Evolutionary conservation across 2,113 vertebrate species (phyloP).

Genomic region (Aspidoscelis tigris): DNA sequence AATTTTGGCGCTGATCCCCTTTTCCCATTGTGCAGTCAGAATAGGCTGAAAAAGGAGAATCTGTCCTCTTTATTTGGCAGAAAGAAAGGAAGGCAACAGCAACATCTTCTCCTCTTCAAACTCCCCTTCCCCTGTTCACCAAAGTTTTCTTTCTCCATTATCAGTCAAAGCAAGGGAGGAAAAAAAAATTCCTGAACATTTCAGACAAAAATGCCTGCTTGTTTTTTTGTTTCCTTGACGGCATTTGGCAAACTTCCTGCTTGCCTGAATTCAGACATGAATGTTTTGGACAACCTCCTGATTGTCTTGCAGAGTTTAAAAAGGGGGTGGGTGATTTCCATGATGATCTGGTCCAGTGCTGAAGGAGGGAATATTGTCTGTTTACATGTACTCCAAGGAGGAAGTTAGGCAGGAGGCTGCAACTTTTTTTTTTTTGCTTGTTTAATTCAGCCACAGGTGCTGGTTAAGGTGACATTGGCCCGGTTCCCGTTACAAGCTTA

Average conservation of each 20-base stretch:
- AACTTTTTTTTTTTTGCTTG: background rate
- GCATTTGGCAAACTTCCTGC: conserved; percentile 49
- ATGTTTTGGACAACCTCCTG: conserved; percentile 55
- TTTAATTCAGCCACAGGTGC: too few relatives aligned
- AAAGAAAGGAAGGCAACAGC: conserved; percentile 59
- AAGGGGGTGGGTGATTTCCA: background rate
- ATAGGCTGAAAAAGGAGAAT: conserved; percentile 75
- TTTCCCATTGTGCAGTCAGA: conserved; percentile 72
- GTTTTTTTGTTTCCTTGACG: conserved; percentile 46
- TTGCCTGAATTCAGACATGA: conserved; percentile 49
- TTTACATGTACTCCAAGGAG: background rate
- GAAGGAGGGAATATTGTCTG: conserved; percentile 3
- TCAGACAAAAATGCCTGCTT: conserved; percentile 41
- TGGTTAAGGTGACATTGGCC: background rate
- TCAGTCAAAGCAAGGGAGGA: conserved; percentile 19
- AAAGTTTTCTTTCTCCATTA: conserved; percentile 43
- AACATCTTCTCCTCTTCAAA: conserved; percentile 22
- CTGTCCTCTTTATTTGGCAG: conserved; percentile 68
- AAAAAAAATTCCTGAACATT: conserved; percentile 41
- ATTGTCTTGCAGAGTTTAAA: background rate
- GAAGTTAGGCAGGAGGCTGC: background rate
- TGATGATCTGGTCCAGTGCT: conserved; percentile 44
- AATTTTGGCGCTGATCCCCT: conserved; percentile 73
- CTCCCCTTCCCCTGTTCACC: conserved; percentile 27
- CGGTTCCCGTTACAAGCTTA: too few relatives aligned